phyloP scores from a whole-genome alignment of 2,113 vertebrate genomes.

The Pristiophorus japonicus region DNA sequence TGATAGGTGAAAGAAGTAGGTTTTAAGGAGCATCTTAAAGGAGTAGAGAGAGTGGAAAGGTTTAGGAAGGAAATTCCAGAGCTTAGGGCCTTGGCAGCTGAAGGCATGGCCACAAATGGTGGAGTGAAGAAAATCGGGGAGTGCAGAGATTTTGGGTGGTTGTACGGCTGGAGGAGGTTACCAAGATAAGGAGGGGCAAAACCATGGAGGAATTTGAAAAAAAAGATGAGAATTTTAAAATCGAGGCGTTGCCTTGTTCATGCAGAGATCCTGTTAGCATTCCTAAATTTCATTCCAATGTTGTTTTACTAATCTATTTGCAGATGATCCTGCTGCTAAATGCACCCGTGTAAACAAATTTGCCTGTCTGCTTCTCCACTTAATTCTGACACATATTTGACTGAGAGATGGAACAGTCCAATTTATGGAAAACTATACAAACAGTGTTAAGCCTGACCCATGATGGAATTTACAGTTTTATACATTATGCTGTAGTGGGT shows the following conservation, averaged over 20 bases:
- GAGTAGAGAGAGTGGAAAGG: background rate
- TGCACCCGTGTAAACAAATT: background rate
- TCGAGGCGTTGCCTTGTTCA: background rate
- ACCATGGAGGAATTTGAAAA: background rate
- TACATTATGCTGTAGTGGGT: background rate
- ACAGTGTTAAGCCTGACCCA: background rate
- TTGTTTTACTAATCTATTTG: background rate
- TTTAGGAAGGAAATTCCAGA: background rate
- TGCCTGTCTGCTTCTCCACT: background rate
- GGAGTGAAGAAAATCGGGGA: background rate
- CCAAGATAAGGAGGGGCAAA: background rate
- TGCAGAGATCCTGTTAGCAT: background rate
- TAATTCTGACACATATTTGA: background rate
- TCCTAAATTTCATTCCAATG: constrained; percentile 11
- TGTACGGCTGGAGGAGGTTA: background rate
- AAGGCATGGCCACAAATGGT: background rate
- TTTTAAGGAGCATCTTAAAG: background rate
- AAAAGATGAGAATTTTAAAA: background rate
- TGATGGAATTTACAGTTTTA: background rate
- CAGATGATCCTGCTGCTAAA: background rate
- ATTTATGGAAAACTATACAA: background rate
- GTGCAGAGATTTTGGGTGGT: background rate
- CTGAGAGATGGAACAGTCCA: background rate
- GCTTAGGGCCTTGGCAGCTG: background rate
- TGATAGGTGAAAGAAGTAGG: background rate